Conservation (phyloP, 2,113 vertebrate species). For the Poeciliopsis turrubarensis region DNA sequence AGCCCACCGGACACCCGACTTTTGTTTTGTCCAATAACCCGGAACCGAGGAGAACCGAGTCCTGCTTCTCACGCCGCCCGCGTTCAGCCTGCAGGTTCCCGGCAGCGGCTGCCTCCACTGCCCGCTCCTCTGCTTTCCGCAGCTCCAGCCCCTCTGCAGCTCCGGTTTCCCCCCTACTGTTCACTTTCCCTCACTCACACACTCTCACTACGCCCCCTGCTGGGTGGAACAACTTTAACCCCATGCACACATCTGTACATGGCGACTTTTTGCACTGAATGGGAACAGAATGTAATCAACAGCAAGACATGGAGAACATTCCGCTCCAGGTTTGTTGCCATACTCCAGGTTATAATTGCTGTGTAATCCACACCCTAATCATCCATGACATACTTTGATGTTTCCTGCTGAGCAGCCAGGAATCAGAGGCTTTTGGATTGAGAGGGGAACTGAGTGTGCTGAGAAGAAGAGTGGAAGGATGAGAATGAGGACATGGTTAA, state of each 20-base stretch:
- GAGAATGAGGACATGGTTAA: conserved; percentile 23
- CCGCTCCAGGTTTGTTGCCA: background rate
- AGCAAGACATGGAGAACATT: background rate
- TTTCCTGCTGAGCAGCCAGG: conserved; percentile 27
- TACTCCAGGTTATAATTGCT: background rate
- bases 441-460: background rate
- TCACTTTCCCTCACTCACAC: conserved; percentile 13
- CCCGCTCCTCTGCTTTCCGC: conserved; percentile 51
- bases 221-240: conserved; percentile 36
- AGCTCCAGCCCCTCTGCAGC: conserved; percentile 49
- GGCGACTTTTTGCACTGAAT: background rate
- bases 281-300: background rate
- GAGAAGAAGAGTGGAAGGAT: too few relatives aligned
- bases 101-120: conserved; percentile 37
- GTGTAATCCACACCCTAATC: conserved; percentile 53
- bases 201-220: conserved; percentile 60
- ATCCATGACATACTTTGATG: conserved; percentile 47
- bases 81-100: conserved; percentile 41
- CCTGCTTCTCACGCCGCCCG: conserved; percentile 10
- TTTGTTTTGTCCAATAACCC: background rate
- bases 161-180: conserved; percentile 21
- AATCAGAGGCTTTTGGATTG: conserved; percentile 24
- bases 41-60: conserved; percentile 2
- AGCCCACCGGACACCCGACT: conserved; percentile 2
- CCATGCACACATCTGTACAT: conserved; percentile 56